Base-by-base conservation (phyloP, 2,797 vertebrate genomes). In the Lithobates sylvaticus region DNA sequence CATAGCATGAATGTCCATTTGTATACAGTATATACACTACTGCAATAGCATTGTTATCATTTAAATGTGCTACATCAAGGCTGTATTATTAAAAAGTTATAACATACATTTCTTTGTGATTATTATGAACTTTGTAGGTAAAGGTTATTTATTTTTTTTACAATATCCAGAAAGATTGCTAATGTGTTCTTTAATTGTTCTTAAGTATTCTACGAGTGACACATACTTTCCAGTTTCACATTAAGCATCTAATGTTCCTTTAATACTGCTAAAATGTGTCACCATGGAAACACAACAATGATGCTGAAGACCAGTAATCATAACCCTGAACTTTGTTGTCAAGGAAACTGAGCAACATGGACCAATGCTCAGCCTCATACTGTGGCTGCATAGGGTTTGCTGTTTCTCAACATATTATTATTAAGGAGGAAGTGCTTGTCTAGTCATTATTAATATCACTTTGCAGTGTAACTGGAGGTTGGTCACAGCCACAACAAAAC, bases 241-340 rank as follows among this genome's bases (percentile, higher is more conserved):
- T 42, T 16, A 21, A 26, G 36, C 13, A 12, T 21, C 65, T 44
- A 70, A 36, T 75, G 61, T 16, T 54, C 39, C 54, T 72, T 42
- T 67, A 58, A 78, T 16, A 5, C 13, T 50, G 74, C 70, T 47
- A 4, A 13, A 72, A 68, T 12, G 26, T 39, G 76, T 87, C 83
- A 13, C 80, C 74, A 68, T 78, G 75, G 85, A 82, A 87, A 83
- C 85, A 73, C 80, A 67, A 50, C 74, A 65, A 34, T 86, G 36
- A 83, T 50, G 16, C 44, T 58, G 39, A 27, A 54, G 54, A 83
- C 68, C 85, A 47, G 39, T 64, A 67, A 78, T 71, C 79, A 65
- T 83, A 78, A 86, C 68, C 74, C 68, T 78, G 80, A 78, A 76
- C 78, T 65, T 39, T 67, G 80, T 87, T 83, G 80, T 54, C 80